phyloP scores from a whole-genome alignment of 2,797 vertebrate species.

The Helarctos malayanus region DNA sequence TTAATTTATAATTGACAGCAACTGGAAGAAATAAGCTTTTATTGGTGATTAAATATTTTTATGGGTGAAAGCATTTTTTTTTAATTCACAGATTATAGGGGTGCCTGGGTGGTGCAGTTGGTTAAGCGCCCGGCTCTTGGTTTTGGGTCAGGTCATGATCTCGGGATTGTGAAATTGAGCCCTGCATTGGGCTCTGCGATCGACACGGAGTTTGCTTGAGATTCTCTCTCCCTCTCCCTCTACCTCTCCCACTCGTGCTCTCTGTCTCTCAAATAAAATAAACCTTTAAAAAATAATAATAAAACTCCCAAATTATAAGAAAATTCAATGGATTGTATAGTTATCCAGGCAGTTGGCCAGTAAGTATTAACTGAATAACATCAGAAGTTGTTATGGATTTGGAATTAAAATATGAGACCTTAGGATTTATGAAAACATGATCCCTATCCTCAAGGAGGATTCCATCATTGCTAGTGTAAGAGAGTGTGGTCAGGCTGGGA shows the following conservation, averaged over 20 bases:
- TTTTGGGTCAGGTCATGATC: neutral
- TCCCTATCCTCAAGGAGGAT: neutral
- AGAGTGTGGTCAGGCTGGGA: neutral
- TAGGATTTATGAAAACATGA: conserved; percentile 5
- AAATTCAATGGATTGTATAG: neutral
- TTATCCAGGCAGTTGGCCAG: neutral
- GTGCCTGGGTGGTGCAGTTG: neutral
- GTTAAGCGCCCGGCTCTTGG: neutral
- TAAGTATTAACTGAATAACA: conserved; percentile 7
- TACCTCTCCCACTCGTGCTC: neutral
- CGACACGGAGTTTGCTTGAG: neutral
- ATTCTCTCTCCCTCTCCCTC: neutral
- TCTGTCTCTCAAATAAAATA: neutral
- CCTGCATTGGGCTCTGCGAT: neutral
- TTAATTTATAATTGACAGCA: conserved; percentile 13
- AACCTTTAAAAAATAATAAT: neutral
- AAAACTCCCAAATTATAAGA: neutral
- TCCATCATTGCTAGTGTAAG: conserved; percentile 2
- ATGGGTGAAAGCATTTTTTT: conserved; percentile 22
- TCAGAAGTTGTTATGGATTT: neutral
- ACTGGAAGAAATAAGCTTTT: conserved; percentile 47
- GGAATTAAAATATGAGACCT: neutral
- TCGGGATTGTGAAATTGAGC: neutral
- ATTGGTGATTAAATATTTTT: conserved; percentile 47
- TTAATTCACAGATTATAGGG: neutral